Base-by-base conservation (phyloP, 2,797 vertebrate species). In the Acrossocheilus fasciatus region DNA sequence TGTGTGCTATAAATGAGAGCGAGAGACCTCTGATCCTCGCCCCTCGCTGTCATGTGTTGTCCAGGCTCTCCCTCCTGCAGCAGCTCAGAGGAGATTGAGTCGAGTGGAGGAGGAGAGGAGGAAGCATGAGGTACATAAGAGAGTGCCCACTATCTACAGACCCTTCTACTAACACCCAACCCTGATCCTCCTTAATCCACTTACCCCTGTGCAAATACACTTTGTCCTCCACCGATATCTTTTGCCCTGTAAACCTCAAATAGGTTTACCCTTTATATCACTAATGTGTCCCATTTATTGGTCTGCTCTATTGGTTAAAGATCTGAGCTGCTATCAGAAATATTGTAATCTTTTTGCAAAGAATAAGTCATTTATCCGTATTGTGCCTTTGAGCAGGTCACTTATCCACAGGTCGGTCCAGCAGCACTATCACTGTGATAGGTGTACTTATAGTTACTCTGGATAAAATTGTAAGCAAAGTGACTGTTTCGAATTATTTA, bases 41-140 rank as follows among this genome's bases (percentile, higher is more conserved):
- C 91, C 93, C 70, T 68, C 91, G 95, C 91, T 96, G 96, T 97
- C 92, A 91, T 95, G 94, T 96, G 96, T 96, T 93, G 94, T 96
- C 91, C 92, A 98, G 97, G 96, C 94, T 91, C 93, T 94, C 90
- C 94, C 93, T 94, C 94, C 95, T 93, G 91, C 92, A 93, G 91
- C 92, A 91, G 92, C 94, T 93, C 64, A 95, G 94, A 97, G 96
- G 95, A 97, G 96, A 97, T 90, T 94, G 89, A 96, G 94, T 95
- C 96, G 93, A 92, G 92, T 94, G 93, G 96, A 96, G 94, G 95
- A 98, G 95, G 97, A 96, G 93, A 97, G 96, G 94, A 97, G 96
- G 96, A 97, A 96, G 91, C 95, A 94, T 43, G 96, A 97, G 97
- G 96, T 98, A 97, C 96, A 95, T 92, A 91, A 93, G 90, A 91